phyloP scores from a whole-genome alignment of 2,113 vertebrate species.

The Neodon shergylaensis region DNA sequence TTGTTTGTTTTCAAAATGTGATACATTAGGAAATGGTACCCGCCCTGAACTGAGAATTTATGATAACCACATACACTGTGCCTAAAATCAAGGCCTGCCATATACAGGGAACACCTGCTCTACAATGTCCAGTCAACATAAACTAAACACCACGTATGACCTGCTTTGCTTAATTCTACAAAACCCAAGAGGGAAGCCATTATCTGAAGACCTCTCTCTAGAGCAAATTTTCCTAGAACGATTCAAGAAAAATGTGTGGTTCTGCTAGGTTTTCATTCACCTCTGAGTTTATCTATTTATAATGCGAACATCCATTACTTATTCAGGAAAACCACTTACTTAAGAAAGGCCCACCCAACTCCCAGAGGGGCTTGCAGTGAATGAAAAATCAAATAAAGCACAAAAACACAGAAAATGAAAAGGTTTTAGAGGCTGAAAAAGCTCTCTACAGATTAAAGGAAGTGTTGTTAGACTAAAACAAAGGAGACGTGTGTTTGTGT shows the following conservation, averaged over 20 bases:
- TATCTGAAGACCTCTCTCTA: constrained; percentile 26
- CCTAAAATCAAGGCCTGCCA: not conserved
- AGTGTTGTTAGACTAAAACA: not conserved
- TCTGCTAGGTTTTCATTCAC: constrained; percentile 15
- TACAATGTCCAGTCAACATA: rapidly evolving
- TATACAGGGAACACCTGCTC: rapidly evolving
- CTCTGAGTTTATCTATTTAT: not conserved
- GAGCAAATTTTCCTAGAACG: not conserved
- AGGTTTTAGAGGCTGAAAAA: not conserved
- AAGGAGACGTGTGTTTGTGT: not conserved
- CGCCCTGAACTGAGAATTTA: not conserved
- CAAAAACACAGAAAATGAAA: not conserved
- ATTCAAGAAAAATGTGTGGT: not conserved
- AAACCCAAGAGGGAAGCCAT: constrained; percentile 22
- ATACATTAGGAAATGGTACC: not conserved
- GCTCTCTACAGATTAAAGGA: not conserved
- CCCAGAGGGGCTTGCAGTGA: not conserved
- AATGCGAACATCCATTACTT: not conserved
- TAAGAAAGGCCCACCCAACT: not conserved
- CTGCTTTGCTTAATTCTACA: not conserved
- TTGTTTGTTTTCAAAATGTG: not conserved
- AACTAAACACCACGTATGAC: not conserved
- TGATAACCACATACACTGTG: not conserved
- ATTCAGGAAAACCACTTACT: not conserved
- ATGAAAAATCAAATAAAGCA: constrained; percentile 34